Base-by-base conservation (phyloP, 2,888 invertebrate genomes). In the Herminia tarsipennalis region DNA sequence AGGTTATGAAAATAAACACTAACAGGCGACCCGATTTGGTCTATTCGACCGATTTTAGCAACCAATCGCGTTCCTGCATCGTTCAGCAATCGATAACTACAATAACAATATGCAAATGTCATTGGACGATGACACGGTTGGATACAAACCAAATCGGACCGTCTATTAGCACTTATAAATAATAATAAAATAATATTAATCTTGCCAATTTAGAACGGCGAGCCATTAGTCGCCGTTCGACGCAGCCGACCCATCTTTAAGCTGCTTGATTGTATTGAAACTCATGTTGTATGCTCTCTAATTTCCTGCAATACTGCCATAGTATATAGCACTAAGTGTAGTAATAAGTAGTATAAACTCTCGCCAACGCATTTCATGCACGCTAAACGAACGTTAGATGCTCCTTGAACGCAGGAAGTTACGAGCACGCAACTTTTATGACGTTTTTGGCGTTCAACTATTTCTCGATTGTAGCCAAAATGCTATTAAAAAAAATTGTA, bases 281-380 rank as follows among this genome's bases (percentile, higher is more conserved):
- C 81, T 81, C 76, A 75, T 78, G 80, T 85, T 78, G 77, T 78
- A 59, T 74, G 83, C 83, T 84, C 79, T 83, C 81, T 83, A 76
- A 82, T 83, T 84, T 86, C 83, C 81, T 81, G 81, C 83, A 78
- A 70, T 77, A 86, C 86, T 85, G 86, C 84, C 86, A 86, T 86
- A 80, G 66, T 70, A 70, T 70, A 70, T 83, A 82, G 71, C 70
- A 48, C 67, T 79, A 78, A 79, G 70, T 67, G 62, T 86, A 81
- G 76, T 69, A 42, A 65, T 83, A 83, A 81, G 74, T 77, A 76
- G 59, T 64, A 52, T 62, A 68, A 53, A 62, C 57, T 64, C 63
- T 68, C 62, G 69, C 66, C 66, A 65, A 70, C 61, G 65, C 66
- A 67, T 69, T 66, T 66, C 58, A 60, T 58, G 56, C 59, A 60